Conservation (phyloP, 2,797 vertebrate genomes). For the Rhinatrema bivittatum region DNA sequence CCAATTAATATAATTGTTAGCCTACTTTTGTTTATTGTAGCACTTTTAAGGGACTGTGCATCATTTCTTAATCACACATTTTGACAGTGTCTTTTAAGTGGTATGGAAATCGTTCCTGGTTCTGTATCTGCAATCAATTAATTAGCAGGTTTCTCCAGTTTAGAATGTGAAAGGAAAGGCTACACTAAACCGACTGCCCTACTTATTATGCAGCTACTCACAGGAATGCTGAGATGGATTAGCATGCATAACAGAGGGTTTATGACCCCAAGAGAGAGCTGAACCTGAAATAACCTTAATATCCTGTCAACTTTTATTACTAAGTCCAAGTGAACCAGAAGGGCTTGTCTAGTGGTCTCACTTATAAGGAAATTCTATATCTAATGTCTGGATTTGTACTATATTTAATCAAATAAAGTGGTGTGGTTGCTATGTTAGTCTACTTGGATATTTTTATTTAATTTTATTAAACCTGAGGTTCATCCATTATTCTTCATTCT, state of each 20-base stretch:
- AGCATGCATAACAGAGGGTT: conserved; percentile 63
- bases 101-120: conserved; percentile 29
- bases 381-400: conserved; percentile 35
- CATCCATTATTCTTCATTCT: conserved; percentile 27
- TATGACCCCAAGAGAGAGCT: conserved; percentile 64
- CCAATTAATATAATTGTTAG: neutral
- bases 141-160: conserved; percentile 49
- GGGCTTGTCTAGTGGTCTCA: conserved; percentile 57
- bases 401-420: too few species aligned
- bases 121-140: conserved; percentile 41
- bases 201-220: conserved; percentile 55
- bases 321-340: conserved; percentile 61
- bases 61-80: conserved; percentile 26
- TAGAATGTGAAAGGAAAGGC: conserved; percentile 44
- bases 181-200: conserved; percentile 56
- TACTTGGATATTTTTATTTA: too few species aligned
- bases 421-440: too few species aligned
- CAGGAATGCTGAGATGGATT: conserved; percentile 59
- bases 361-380: conserved; percentile 34
- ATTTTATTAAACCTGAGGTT: conserved; percentile 25
- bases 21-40: neutral
- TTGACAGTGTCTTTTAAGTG: neutral
- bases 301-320: conserved; percentile 77
- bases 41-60: conserved; percentile 10
- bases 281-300: conserved; percentile 79